Evolutionary conservation across 30 jellyfish, hydroid and myxozoan species (phyloP).

Genomic region (Morbakka virulenta): DNA sequence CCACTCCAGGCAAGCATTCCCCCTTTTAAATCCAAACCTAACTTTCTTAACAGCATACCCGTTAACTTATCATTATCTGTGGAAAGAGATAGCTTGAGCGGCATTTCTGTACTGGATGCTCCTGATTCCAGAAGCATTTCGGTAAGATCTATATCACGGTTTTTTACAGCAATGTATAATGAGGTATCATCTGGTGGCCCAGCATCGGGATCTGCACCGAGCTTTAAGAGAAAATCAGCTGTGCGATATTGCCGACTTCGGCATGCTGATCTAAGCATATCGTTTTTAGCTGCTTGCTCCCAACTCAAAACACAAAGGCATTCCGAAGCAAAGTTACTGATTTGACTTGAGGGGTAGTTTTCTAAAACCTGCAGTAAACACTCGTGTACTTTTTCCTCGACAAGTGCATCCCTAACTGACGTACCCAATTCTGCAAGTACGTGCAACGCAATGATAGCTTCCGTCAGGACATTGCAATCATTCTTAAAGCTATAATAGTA

Average conservation of each 20-base stretch:
- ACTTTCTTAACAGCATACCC: constrained; percentile 63
- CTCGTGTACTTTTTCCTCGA: constrained; percentile 50
- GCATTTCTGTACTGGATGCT: constrained; percentile 51
- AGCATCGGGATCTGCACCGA: constrained; percentile 79
- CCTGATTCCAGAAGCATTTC: constrained; percentile 47
- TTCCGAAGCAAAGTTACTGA: constrained; percentile 50
- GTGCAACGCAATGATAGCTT: constrained; percentile 69
- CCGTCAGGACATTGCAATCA: constrained; percentile 56
- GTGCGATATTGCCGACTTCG: constrained; percentile 25
- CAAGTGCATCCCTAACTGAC: constrained; percentile 36
- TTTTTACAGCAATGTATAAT: constrained; percentile 57
- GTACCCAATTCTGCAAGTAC: constrained; percentile 64
- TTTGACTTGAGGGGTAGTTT: constrained; percentile 10
- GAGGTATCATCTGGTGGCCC: constrained; percentile 44
- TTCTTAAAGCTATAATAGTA: constrained; percentile 48
- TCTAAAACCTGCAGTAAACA: constrained; percentile 53
- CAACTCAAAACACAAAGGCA: constrained; percentile 40
- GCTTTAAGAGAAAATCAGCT: constrained; percentile 58
- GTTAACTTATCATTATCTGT: constrained; percentile 26
- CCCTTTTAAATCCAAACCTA: constrained; percentile 73
- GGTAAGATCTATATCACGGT: constrained; percentile 32
- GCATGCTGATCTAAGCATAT: constrained; percentile 75
- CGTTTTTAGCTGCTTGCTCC: constrained; percentile 50
- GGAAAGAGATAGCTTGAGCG: constrained; percentile 46
- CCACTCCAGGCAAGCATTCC: constrained; percentile 86